Conservation (phyloP, 2,113 vertebrate species). For the Coptodon bakossiorum region DNA sequence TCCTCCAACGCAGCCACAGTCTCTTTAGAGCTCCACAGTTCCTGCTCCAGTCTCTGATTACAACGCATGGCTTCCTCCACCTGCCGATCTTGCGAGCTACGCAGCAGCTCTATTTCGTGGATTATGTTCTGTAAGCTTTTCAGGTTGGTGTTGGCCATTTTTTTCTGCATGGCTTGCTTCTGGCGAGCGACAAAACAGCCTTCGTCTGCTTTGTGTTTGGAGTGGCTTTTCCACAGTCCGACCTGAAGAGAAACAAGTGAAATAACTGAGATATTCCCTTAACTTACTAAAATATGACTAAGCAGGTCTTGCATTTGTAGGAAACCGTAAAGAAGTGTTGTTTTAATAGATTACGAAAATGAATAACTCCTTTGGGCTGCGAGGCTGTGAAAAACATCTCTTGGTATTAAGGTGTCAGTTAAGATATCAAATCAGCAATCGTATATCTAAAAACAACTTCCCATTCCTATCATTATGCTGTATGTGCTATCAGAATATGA, state of each 20-base stretch:
- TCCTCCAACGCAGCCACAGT: constrained; percentile 74
- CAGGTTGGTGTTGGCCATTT: neutral
- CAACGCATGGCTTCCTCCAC: constrained; percentile 75
- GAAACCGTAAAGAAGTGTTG: neutral
- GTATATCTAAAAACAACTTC: neutral
- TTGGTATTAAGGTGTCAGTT: neutral
- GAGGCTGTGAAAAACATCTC: neutral
- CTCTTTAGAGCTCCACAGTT: constrained; percentile 77
- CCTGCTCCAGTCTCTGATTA: constrained; percentile 78
- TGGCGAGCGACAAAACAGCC: constrained; percentile 66
- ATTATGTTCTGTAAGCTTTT: constrained; percentile 71
- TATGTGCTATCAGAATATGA: neutral
- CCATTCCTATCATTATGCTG: neutral
- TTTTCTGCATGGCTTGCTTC: constrained; percentile 36
- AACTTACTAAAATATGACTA: neutral
- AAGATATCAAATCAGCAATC: neutral
- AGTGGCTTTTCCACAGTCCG: constrained; percentile 85
- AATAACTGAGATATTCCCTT: neutral
- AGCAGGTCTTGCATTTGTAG: neutral
- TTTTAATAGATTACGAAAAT: rapidly evolving
- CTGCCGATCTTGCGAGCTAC: constrained; percentile 73
- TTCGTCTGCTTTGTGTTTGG: constrained; percentile 69
- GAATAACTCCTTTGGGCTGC: rapidly evolving
- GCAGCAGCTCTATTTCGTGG: constrained; percentile 74
- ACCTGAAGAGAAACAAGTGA: constrained; percentile 67